Percentiles rank a stretch among this genome's conserved stretches.
Evolutionary conservation across 2,797 vertebrate genomes (phyloP).

Genomic region (Coracias cyanogaster): DNA sequence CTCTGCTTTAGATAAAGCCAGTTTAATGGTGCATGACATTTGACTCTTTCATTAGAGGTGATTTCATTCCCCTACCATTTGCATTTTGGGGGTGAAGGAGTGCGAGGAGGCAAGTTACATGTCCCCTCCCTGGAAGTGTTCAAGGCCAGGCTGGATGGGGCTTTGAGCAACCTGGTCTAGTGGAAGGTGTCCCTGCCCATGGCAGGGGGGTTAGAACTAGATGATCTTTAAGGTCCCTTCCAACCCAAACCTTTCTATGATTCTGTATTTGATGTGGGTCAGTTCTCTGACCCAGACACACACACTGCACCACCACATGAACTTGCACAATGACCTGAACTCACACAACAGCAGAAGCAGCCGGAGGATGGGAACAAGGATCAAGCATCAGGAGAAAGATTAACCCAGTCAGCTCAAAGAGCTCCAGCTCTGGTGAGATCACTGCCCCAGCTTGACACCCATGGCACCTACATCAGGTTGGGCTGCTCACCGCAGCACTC

Average conservation of each 20-base stretch:
- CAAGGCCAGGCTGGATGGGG: too few relatives aligned
- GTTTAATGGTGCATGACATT: background rate
- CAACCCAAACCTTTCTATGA: too few relatives aligned
- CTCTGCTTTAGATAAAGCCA: background rate
- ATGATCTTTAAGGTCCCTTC: too few relatives aligned
- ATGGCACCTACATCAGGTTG: background rate
- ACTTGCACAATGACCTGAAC: background rate
- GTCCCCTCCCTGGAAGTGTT: background rate
- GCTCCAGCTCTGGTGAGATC: fast-evolving
- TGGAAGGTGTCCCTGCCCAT: too few relatives aligned
- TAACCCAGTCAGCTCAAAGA: background rate
- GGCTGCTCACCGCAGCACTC: background rate
- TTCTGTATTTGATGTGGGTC: background rate
- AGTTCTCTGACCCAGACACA: background rate
- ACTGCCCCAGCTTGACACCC: fast-evolving
- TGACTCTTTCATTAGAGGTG: background rate
- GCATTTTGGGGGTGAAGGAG: fast-evolving
- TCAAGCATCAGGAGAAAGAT: background rate
- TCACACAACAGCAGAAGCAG: background rate
- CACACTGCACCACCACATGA: background rate
- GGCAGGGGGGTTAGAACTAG: too few relatives aligned
- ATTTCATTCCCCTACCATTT: background rate
- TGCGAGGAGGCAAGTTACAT: background rate
- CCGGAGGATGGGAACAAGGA: background rate
- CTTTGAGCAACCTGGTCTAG: too few relatives aligned